Evolutionary conservation across 2,888 invertebrate species (phyloP).

Genomic region (Polydrusus tereticollis): DNA sequence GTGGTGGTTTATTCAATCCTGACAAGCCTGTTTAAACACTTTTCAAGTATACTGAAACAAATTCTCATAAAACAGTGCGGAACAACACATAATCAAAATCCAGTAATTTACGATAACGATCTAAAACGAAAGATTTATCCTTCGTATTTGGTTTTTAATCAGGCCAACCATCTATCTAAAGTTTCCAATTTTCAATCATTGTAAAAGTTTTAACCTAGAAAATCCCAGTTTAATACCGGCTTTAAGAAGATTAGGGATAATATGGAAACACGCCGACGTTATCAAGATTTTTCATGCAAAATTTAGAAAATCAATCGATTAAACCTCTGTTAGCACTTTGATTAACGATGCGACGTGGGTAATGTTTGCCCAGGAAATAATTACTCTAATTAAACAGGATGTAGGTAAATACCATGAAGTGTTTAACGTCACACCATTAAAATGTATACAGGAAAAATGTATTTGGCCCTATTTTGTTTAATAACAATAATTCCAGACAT

Average conservation of each 20-base stretch:
- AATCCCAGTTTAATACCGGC: constrained; percentile 6
- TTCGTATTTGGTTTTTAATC: constrained; percentile 14
- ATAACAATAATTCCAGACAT: no score
- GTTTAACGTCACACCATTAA: constrained; percentile 5
- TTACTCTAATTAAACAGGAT: constrained; percentile 25
- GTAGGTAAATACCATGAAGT: background rate
- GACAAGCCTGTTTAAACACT: no score
- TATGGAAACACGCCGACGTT: constrained; percentile 10
- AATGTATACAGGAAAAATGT: no score
- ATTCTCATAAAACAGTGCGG: no score
- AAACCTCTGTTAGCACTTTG: constrained; percentile 1
- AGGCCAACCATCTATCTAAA: background rate
- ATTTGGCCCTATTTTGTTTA: no score
- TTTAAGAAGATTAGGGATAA: background rate
- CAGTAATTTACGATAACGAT: background rate
- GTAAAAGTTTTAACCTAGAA: constrained; percentile 13
- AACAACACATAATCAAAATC: no score
- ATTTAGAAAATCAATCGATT: constrained; percentile 16
- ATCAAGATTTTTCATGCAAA: constrained; percentile 25
- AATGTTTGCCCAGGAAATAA: constrained; percentile 26
- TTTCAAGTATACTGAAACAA: no score
- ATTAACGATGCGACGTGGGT: constrained; percentile 11
- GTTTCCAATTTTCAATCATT: constrained; percentile 21
- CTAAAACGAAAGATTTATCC: background rate
- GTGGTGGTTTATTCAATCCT: no score